Evolutionary conservation across 1,140 invertebrate species (phyloP).

Genomic region (Drosophila neocordata): DNA sequence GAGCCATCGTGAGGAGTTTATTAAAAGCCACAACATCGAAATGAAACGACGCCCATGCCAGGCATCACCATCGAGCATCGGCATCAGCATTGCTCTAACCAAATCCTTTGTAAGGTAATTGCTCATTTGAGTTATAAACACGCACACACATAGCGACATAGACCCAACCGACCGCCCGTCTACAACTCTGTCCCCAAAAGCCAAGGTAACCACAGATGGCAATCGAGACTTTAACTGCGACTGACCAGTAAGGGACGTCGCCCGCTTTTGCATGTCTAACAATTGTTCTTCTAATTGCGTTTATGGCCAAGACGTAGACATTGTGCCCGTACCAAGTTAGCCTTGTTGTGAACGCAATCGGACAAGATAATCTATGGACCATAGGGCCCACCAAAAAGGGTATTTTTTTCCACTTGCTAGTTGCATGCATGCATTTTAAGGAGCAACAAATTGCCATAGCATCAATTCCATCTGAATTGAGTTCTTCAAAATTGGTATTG

Average conservation of each 20-base stretch:
- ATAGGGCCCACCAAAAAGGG: slow-evolving; percentile 62
- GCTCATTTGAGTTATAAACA: slow-evolving; percentile 81
- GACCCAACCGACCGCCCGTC: not conserved
- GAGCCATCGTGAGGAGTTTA: slow-evolving; percentile 71
- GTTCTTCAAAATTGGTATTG: slow-evolving; percentile 51
- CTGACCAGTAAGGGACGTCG: slow-evolving; percentile 43
- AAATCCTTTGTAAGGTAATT: slow-evolving; percentile 78
- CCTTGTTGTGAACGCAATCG: slow-evolving; percentile 79
- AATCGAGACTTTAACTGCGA: slow-evolving; percentile 47
- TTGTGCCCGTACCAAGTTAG: slow-evolving; percentile 37
- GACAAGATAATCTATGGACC: slow-evolving; percentile 74
- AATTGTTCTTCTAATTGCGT: slow-evolving; percentile 82
- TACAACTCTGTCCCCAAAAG: not conserved
- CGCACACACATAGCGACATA: slow-evolving; percentile 52
- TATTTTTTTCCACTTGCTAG: slow-evolving; percentile 19
- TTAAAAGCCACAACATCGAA: slow-evolving; percentile 64
- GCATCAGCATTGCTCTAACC: slow-evolving; percentile 22
- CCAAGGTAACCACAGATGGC: slow-evolving; percentile 55
- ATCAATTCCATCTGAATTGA: slow-evolving; percentile 62
- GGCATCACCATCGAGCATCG: slow-evolving; percentile 18
- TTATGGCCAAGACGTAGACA: slow-evolving; percentile 55
- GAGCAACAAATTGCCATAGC: slow-evolving; percentile 67
- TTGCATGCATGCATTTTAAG: slow-evolving; percentile 67
- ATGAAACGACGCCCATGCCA: slow-evolving; percentile 13
- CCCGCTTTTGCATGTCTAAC: slow-evolving; percentile 78